Base-by-base conservation (phyloP, 1,140 invertebrate genomes). In the Calephelis nemesis region DNA sequence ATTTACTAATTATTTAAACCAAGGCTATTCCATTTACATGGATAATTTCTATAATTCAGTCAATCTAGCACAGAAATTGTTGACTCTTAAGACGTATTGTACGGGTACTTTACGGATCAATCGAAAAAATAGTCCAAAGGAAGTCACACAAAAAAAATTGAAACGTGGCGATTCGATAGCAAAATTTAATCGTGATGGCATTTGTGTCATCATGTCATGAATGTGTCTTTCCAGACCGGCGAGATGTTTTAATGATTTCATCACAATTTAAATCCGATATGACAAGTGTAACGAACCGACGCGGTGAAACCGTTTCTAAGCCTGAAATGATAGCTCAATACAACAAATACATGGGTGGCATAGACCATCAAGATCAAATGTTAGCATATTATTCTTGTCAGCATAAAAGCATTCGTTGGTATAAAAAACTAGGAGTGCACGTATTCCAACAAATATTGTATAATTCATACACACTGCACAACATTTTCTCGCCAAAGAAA, bases 1-100 rank as follows among this genome's bases (percentile, higher is more conserved):
- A 70, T 70, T 70, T 67, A 63, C 13, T 66, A 13, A 70, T 48
- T 70, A 70, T 70, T n/a, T 70, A 9, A 63, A 66, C 69, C 54
- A 63, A 48, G 62, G 62, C 0, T 63, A 63, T 63, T 47, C 45
- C 42, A n/a, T 63, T n/a, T 63, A 13, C 10, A 63, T 63, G 62
- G 62, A 63, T 15, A 63, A 63, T 42, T 63, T 63, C 15, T 63
- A 47, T 48, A 63, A 63, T 63, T 63, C 62, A 2, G 62, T 63
- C 0, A 5, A 63, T 15, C 42, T 63, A 5, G 13, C 62, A 19
- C 42, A 63, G 1, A 63, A 63, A 15, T 47, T 63, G 3, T 64
- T 54, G 50, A 19, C 50, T 30, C 5, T 47, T 9, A 63, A 63
- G 4, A 48, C 62, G 4, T 48, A 48, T 63, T 63, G 62, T 63